These are phyloP conservation scores for Lepeophtheirus nordmannii DNA, from an alignment of 2,888 invertebrate species.

Conservation along the genomic window DNA sequence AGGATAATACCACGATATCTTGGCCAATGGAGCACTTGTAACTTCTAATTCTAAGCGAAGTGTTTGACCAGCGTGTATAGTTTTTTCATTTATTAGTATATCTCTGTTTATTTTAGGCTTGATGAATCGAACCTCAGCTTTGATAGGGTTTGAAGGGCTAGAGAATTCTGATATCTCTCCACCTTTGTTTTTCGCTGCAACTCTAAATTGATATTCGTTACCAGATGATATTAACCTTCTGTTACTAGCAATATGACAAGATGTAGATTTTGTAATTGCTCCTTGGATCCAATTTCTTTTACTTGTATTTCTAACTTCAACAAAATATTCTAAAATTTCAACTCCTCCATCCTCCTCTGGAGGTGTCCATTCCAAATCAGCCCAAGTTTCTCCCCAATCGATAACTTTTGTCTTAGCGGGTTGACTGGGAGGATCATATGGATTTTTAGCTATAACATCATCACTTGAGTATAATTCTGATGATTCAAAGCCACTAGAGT, in stretches of 20 bases:
- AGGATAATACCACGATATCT: constrained; percentile 14
- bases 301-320: constrained; percentile 19
- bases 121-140: constrained; percentile 16
- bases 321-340: constrained; percentile 10
- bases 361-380: constrained; percentile 69
- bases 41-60: background rate
- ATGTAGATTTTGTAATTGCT: background rate
- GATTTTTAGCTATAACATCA: constrained; percentile 81
- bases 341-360: constrained; percentile 70
- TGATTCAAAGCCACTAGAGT: constrained; percentile 77
- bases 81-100: background rate
- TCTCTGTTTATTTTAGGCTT: constrained; percentile 22
- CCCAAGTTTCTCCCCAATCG: constrained; percentile 71
- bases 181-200: constrained; percentile 18
- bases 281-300: constrained; percentile 11
- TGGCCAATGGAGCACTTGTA: background rate
- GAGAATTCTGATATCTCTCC: constrained; percentile 24
- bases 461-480: constrained; percentile 80
- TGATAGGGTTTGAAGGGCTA: constrained; percentile 13
- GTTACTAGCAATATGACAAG: background rate
- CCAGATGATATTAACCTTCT: background rate
- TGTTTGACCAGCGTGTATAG: constrained; percentile 4
- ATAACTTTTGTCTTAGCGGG: constrained; percentile 73
- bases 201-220: constrained; percentile 21
- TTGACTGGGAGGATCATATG: constrained; percentile 61